A percentile compares a stretch with the other conserved stretches of the same genome.
Conservation (phyloP, 2,797 vertebrate species). For the Craterocephalus amniculus region DNA sequence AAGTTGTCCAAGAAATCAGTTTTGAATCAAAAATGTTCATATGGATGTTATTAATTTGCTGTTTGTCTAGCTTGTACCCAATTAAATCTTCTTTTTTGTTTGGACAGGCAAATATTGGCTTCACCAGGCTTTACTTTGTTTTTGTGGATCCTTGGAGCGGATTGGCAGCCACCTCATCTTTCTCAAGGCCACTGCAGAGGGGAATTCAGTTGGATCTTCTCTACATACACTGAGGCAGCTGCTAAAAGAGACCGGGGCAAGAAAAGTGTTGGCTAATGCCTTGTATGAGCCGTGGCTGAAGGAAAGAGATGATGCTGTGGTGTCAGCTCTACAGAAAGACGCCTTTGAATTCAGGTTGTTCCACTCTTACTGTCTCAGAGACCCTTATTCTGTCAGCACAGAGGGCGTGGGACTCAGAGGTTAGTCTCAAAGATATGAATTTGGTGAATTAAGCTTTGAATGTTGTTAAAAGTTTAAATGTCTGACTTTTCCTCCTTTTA, state of each 20-base stretch:
- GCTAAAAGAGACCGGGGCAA: slow-evolving; percentile 70
- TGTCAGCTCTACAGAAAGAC: slow-evolving; percentile 63
- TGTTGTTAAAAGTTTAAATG: neutral
- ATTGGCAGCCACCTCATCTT: slow-evolving; percentile 75
- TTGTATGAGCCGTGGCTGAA: slow-evolving; percentile 84
- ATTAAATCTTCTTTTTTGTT: neutral
- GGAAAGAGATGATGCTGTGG: slow-evolving; percentile 73
- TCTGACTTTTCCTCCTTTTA: slow-evolving; percentile 5
- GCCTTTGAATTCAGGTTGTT: slow-evolving; percentile 67
- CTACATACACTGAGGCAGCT: slow-evolving; percentile 61
- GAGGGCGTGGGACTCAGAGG: slow-evolving; percentile 82
- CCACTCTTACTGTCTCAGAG: slow-evolving; percentile 82
- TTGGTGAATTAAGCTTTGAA: neutral
- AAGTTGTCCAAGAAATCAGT: slow-evolving; percentile 37
- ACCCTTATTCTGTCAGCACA: slow-evolving; percentile 79
- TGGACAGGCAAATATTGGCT: slow-evolving; percentile 81
- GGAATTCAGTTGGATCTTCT: slow-evolving; percentile 49
- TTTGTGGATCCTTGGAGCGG: slow-evolving; percentile 68
- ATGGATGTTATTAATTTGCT: neutral
- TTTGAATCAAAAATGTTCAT: neutral
- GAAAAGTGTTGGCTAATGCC: slow-evolving; percentile 75
- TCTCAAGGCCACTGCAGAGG: slow-evolving; percentile 39
- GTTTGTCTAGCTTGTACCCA: neutral
- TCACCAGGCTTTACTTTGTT: slow-evolving; percentile 76
- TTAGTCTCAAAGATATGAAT: slow-evolving; percentile 30